phyloP scores from a whole-genome alignment of 2,113 vertebrate genomes.

The Hypomesus transpacificus region DNA sequence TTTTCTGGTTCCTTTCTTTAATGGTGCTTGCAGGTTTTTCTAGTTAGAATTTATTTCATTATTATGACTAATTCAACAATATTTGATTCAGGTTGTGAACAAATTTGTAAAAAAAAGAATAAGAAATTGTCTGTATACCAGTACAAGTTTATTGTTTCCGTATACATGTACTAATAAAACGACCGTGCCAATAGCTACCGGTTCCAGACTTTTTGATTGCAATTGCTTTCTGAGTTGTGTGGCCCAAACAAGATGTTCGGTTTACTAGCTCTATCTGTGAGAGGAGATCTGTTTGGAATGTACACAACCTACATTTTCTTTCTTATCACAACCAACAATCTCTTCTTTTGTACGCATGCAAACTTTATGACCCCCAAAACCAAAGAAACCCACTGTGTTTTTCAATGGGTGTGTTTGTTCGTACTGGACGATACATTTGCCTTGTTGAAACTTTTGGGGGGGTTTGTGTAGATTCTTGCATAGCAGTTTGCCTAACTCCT shows the following conservation, averaged over 20 bases:
- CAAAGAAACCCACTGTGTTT: too few relatives aligned
- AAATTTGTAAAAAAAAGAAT: slow-evolving; percentile 82
- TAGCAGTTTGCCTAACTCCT: too few relatives aligned
- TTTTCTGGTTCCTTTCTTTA: slow-evolving; percentile 95
- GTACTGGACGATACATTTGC: too few relatives aligned
- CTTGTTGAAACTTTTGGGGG: too few relatives aligned
- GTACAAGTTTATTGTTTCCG: slow-evolving; percentile 97
- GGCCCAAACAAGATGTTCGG: neutral
- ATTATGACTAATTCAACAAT: slow-evolving; percentile 89
- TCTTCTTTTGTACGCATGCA: too few relatives aligned
- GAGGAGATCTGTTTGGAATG: too few relatives aligned
- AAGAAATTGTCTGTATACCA: slow-evolving; percentile 93
- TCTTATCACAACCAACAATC: too few relatives aligned
- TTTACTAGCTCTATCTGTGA: too few relatives aligned
- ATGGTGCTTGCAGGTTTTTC: slow-evolving; percentile 97
- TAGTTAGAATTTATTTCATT: slow-evolving; percentile 97
- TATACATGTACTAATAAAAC: slow-evolving; percentile 97
- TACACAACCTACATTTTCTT: too few relatives aligned
- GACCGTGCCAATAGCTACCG: slow-evolving; percentile 87
- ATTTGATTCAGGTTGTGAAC: slow-evolving; percentile 97
- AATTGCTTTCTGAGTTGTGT: slow-evolving; percentile 6
- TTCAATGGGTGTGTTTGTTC: too few relatives aligned
- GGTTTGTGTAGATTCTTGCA: too few relatives aligned
- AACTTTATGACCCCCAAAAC: too few relatives aligned
- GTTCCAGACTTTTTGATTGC: slow-evolving; percentile 24